phyloP scores from a whole-genome alignment of 2,113 vertebrate genomes.

The Bufo gargarizans region DNA sequence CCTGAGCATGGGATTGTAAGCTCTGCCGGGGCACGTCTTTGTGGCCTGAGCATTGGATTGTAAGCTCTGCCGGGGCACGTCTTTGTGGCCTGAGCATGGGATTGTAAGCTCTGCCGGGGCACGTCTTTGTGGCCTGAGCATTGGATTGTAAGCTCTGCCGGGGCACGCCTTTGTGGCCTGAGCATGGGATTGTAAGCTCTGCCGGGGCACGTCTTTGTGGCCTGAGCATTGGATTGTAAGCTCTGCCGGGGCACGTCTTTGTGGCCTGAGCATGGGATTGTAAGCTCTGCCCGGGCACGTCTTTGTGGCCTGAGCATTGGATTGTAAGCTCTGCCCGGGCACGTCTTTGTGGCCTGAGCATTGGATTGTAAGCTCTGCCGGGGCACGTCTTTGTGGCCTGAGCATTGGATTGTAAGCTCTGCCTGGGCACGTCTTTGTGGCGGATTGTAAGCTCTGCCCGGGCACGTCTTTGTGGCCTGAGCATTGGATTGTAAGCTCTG shows the following conservation, averaged over 20 bases:
- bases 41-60: neutral
- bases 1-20: neutral
- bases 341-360: neutral
- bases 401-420: neutral
- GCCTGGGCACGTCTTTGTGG: neutral
- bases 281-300: neutral
- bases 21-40: neutral
- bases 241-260: neutral
- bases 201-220: neutral
- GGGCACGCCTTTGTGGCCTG: neutral
- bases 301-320: neutral
- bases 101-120: neutral
- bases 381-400: neutral
- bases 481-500: neutral
- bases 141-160: neutral
- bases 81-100: neutral
- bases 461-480: neutral
- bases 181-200: neutral
- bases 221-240: neutral
- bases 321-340: neutral
- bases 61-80: neutral
- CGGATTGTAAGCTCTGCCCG: neutral
- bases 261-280: neutral
- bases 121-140: neutral
- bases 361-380: neutral